A percentile compares a stretch with the other conserved stretches of the same genome.
Evolutionary conservation across 2,797 vertebrate species (phyloP).

Genomic region (Graptemys geographica): DNA sequence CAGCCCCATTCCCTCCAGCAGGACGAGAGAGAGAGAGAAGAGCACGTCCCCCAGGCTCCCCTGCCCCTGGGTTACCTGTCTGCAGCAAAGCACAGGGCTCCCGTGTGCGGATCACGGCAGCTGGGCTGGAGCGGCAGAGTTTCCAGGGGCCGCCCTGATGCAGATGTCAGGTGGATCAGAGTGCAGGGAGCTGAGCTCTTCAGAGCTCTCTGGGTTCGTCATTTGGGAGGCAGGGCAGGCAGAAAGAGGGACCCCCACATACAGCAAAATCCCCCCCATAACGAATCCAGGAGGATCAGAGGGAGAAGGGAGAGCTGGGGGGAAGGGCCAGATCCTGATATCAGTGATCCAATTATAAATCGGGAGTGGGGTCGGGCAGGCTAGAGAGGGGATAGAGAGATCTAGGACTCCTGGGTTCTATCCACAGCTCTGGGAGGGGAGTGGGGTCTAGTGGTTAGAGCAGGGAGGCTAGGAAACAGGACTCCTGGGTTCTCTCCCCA

Average conservation of each 20-base stretch:
- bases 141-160: too few relatives aligned
- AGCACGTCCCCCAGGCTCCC: too few relatives aligned
- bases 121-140: too few relatives aligned
- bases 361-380: not conserved
- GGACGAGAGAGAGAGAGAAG: too few relatives aligned
- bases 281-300: not conserved
- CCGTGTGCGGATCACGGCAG: too few relatives aligned
- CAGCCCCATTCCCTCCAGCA: too few relatives aligned
- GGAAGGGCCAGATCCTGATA: not conserved
- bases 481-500: too few relatives aligned
- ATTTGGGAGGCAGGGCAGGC: rapidly evolving
- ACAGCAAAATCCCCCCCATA: not conserved
- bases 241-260: not conserved
- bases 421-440: not conserved
- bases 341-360: not conserved
- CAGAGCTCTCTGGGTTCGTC: too few relatives aligned
- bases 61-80: not conserved
- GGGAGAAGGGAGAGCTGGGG: not conserved
- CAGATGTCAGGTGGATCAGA: not conserved
- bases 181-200: too few relatives aligned
- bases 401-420: not conserved
- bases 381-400: not conserved
- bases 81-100: not conserved
- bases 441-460: too few relatives aligned
- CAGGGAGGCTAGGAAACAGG: too few relatives aligned